Evolutionary conservation across 2,113 vertebrate genomes (phyloP).

Genomic region (Corythaixoides concolor): DNA sequence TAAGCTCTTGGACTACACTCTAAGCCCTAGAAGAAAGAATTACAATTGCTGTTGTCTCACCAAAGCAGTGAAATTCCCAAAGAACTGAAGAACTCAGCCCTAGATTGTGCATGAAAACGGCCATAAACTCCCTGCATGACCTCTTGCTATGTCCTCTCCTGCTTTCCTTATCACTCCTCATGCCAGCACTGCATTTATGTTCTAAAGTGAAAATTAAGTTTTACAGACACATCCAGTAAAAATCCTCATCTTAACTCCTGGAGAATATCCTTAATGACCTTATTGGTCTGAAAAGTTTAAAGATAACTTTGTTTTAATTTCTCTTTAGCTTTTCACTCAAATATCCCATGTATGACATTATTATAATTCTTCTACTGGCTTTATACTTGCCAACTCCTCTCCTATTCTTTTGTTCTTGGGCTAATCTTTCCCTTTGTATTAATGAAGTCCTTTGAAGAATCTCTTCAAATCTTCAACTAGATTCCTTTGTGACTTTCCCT

Average conservation of each 20-base stretch:
- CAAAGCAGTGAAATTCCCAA: slow-evolving; percentile 34
- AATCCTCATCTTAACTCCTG: background rate
- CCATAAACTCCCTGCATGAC: background rate
- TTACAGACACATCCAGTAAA: background rate
- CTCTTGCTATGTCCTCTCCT: background rate
- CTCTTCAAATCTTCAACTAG: slow-evolving; percentile 64
- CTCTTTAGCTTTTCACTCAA: slow-evolving; percentile 15
- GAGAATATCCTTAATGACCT: slow-evolving; percentile 17
- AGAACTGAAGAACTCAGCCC: background rate
- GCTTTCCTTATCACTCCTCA: background rate
- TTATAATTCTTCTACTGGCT: slow-evolving; percentile 34
- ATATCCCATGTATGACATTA: background rate
- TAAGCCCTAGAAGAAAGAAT: slow-evolving; percentile 34
- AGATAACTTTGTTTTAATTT: slow-evolving; percentile 48
- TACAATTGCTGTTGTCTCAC: slow-evolving; percentile 19
- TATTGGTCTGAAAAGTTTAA: slow-evolving; percentile 28
- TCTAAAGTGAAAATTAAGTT: background rate
- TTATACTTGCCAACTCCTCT: slow-evolving; percentile 48
- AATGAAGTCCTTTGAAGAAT: slow-evolving; percentile 72
- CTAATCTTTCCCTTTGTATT: slow-evolving; percentile 70
- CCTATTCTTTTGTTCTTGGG: slow-evolving; percentile 71
- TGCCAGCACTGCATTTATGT: background rate
- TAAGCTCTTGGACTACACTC: slow-evolving; percentile 11
- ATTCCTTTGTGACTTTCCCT: slow-evolving; percentile 45
- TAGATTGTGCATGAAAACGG: background rate